These are phyloP conservation scores for Drosophila willistoni DNA, from an alignment of 1,140 invertebrate species.

Conservation along the genomic window DNA sequence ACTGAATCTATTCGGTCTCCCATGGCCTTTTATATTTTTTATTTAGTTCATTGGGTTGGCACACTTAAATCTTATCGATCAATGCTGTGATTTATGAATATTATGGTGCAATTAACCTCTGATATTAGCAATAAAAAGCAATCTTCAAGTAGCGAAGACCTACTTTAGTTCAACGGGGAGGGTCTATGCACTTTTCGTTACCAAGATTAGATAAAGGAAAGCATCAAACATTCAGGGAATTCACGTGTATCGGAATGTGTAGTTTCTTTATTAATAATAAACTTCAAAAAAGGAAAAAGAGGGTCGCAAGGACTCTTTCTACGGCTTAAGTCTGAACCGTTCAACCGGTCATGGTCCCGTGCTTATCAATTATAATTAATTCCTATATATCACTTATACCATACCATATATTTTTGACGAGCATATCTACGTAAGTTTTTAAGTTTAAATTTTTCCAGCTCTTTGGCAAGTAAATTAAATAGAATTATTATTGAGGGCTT, in stretches of 20 bases:
- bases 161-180: not conserved
- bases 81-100: constrained; percentile 1
- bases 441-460: not conserved
- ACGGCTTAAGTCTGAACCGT: too few relatives aligned
- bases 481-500: not conserved
- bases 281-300: too few relatives aligned
- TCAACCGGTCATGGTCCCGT: too few relatives aligned
- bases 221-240: not conserved
- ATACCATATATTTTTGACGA: not conserved
- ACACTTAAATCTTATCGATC: not conserved
- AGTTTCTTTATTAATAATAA: too few relatives aligned
- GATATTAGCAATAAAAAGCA: not conserved
- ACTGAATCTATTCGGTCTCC: not conserved
- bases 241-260: not conserved
- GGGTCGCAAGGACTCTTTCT: too few relatives aligned
- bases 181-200: not conserved
- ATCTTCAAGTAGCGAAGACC: not conserved
- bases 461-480: constrained; percentile 2
- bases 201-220: not conserved
- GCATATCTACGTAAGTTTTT: not conserved
- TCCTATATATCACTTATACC: not conserved
- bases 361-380: too few relatives aligned
- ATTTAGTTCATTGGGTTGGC: not conserved
- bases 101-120: constrained; percentile 2
- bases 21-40: not conserved